Percentiles rank a stretch among this genome's conserved stretches.
Conservation (phyloP, 1,140 invertebrate species). For the Bombus sylvicola region DNA sequence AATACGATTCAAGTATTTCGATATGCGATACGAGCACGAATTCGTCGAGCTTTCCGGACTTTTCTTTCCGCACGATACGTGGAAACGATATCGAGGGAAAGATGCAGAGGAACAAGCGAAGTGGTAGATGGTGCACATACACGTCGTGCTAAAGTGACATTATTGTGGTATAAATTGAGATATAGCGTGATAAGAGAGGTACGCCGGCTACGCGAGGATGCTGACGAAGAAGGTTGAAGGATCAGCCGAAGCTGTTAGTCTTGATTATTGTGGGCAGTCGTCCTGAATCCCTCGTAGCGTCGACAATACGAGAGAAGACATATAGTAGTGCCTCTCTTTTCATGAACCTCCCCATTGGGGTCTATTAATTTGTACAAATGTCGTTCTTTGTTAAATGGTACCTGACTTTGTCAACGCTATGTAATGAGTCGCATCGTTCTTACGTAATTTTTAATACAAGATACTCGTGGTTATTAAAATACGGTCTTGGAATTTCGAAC, state of each 20-base stretch:
- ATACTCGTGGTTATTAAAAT: background rate
- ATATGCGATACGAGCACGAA: constrained; percentile 50
- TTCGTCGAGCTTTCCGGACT: constrained; percentile 33
- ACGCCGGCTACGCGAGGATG: constrained; percentile 60
- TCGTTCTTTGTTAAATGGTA: constrained; percentile 66
- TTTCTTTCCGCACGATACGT: background rate
- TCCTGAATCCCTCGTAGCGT: constrained; percentile 68
- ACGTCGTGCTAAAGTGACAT: constrained; percentile 76
- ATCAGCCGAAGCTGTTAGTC: constrained; percentile 81
- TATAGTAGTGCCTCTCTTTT: constrained; percentile 71
- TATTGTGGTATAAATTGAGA: constrained; percentile 82
- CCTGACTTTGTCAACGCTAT: background rate
- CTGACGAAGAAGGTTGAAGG: constrained; percentile 79
- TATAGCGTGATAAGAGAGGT: constrained; percentile 74
- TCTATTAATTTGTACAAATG: constrained; percentile 74
- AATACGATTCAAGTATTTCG: constrained; percentile 40
- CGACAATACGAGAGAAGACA: constrained; percentile 68
- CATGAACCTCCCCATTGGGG: constrained; percentile 56
- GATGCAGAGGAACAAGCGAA: constrained; percentile 19
- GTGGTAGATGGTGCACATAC: constrained; percentile 39
- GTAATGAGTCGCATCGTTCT: background rate
- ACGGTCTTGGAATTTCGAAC: background rate
- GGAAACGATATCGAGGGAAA: background rate
- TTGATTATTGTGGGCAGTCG: constrained; percentile 81
- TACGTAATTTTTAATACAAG: background rate